phyloP scores from a whole-genome alignment of 2,888 invertebrate species.

The Acleris laterana region DNA sequence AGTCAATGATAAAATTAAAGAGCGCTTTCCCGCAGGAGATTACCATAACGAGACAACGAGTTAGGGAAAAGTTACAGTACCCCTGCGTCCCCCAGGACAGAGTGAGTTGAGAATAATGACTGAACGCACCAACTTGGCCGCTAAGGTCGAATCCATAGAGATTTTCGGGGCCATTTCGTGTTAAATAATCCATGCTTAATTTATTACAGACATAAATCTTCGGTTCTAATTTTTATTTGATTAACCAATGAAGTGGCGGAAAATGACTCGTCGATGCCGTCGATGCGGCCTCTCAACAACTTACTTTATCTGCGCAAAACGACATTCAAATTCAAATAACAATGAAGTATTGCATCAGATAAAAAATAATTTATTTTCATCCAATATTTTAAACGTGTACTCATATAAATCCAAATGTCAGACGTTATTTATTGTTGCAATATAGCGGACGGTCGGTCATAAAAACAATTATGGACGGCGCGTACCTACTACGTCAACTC shows the following conservation, averaged over 20 bases:
- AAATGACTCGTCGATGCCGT: constrained; percentile 6
- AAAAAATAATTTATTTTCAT: constrained; percentile 40
- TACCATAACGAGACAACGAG: constrained; percentile 66
- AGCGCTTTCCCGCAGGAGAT: constrained; percentile 54
- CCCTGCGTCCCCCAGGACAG: constrained; percentile 50
- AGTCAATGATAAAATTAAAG: constrained; percentile 54
- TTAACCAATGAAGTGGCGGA: not conserved
- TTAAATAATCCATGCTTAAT: constrained; percentile 22
- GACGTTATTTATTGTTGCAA: constrained; percentile 34
- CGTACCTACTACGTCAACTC: constrained; percentile 13
- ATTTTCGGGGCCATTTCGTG: constrained; percentile 30
- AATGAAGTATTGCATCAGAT: constrained; percentile 29
- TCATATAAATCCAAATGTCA: constrained; percentile 40
- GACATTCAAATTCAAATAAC: constrained; percentile 16
- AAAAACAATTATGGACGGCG: constrained; percentile 35
- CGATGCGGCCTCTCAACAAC: not conserved
- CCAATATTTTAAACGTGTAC: constrained; percentile 39
- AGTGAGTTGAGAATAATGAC: constrained; percentile 61
- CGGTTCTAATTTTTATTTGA: constrained; percentile 3
- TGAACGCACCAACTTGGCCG: constrained; percentile 54
- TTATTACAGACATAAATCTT: constrained; percentile 23
- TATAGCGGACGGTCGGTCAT: constrained; percentile 34
- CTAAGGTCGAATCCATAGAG: constrained; percentile 45
- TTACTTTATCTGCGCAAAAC: constrained; percentile 2
- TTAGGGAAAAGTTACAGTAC: constrained; percentile 62